Evolutionary conservation across 2,797 vertebrate genomes (phyloP).

Genomic region (Neosilurus hyrtlii): DNA sequence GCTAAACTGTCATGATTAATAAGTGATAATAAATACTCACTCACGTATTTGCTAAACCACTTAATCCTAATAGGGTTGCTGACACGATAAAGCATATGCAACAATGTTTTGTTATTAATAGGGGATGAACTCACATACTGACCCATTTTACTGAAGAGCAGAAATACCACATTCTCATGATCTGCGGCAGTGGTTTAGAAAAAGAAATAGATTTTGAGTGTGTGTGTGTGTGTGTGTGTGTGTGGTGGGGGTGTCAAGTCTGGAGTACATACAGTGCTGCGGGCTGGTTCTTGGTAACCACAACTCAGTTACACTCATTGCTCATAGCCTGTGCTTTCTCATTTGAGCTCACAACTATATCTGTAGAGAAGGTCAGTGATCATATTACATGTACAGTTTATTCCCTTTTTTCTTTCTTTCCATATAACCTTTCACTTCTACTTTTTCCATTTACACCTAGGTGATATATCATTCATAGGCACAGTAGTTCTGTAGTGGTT

Average conservation of each 20-base stretch:
- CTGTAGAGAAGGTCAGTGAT: constrained; percentile 56
- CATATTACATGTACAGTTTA: constrained; percentile 31
- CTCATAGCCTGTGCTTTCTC: constrained; percentile 59
- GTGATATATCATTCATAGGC: no score
- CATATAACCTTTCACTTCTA: constrained; percentile 6
- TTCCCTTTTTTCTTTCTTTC: constrained; percentile 31
- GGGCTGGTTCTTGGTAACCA: constrained; percentile 64
- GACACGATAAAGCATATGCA: not conserved
- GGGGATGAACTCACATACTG: not conserved
- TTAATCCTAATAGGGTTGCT: no score
- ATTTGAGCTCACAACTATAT: constrained; percentile 62
- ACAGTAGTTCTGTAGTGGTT: no score
- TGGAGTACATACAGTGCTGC: constrained; percentile 38
- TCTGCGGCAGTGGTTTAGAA: not conserved
- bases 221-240: not conserved
- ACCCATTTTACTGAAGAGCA: not conserved
- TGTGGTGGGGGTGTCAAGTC: not conserved
- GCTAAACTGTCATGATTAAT: no score
- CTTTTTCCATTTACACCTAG: no score
- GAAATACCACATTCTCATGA: not conserved
- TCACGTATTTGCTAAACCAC: no score
- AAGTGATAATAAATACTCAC: no score
- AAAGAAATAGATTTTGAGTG: not conserved
- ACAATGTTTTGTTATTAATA: not conserved
- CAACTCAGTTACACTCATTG: constrained; percentile 71